Base-by-base conservation (phyloP, 2,797 vertebrate genomes). In the Diplodus sargus region DNA sequence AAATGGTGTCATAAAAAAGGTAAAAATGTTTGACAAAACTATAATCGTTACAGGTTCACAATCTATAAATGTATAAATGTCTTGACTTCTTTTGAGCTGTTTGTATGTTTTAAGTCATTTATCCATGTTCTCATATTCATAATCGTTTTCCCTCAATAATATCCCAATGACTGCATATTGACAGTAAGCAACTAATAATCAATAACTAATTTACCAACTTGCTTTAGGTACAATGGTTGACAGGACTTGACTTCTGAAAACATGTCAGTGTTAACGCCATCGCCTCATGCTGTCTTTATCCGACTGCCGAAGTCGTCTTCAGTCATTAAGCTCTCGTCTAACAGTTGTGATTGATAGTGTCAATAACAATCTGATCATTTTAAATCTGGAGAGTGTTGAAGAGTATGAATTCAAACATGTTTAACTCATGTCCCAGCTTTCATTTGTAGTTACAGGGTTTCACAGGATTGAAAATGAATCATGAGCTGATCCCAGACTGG, bases 221-320 rank as follows among this genome's bases (percentile, higher is more conserved):
- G 13, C 45, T 11, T 53, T 2, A 39, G 16, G 7, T 49, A 23
- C 54, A 51, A 39, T 47, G 39, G 0, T 23, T 12, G 39, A 25
- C 30, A 68, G 57, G 28, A 34, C 18, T 10, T 52, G 4, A 28
- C 30, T 13, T 2, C 28, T 28, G 18, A 47, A 58, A 66, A 51
- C 12, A 10, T 28, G 30, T 39, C 39, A 28, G 7, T 54, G 39
- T 47, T 51, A 82, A 43, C 51, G 39, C 30, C 23, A 62, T 43
- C 43, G 34, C 22, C 11, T 63, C 34, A 70, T 69, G 52, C 70
- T 23, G 49, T 64, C 10, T 61, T 63, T 42, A 57, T 49, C 62
- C 3, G 53, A 67, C 39, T 47, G 22, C 15, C 43, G 34, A 25
- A 52, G 45, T 73, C 53, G 61, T 48, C 59, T 70, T 45, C 20